Conservation (phyloP, 1,140 invertebrate genomes). For the Proctacanthus coquilletti region DNA sequence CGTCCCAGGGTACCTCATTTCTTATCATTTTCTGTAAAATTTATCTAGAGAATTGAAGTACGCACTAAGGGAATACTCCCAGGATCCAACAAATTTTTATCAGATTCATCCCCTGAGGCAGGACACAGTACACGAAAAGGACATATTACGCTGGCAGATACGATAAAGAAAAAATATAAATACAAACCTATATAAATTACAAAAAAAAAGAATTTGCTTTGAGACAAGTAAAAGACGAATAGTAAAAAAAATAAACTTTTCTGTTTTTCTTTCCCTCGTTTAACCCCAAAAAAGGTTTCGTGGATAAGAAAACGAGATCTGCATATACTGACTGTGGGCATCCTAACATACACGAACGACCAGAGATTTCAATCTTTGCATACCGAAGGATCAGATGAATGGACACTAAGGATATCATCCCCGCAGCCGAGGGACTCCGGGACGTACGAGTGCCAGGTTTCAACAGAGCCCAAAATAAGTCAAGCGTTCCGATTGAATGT, state of each 20-base stretch:
- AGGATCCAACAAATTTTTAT: too few species aligned
- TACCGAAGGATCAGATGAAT: constrained; percentile 72
- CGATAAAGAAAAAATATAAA: too few species aligned
- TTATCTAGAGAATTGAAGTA: too few species aligned
- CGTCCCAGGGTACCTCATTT: too few species aligned
- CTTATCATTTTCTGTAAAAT: too few species aligned
- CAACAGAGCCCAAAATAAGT: constrained; percentile 73
- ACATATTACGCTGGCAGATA: too few species aligned
- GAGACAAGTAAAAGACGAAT: not conserved
- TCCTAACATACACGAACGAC: constrained; percentile 60
- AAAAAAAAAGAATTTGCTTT: not conserved
- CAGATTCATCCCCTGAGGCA: too few species aligned
- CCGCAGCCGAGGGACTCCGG: constrained; percentile 59
- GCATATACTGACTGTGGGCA: constrained; percentile 58
- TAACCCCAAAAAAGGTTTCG: constrained; percentile 38
- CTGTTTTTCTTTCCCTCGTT: not conserved
- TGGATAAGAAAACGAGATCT: constrained; percentile 61
- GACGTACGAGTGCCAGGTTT: constrained; percentile 75
- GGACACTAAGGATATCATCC: constrained; percentile 68
- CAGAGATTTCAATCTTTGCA: constrained; percentile 60
- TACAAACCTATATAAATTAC: too few species aligned
- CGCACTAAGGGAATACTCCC: too few species aligned
- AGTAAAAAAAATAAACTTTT: not conserved
- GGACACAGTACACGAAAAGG: too few species aligned
- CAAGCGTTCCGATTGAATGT: constrained; percentile 64